These are phyloP conservation scores for Cataglyphis cursor DNA, from an alignment of 2,888 invertebrate genomes.

Conservation along the genomic window DNA sequence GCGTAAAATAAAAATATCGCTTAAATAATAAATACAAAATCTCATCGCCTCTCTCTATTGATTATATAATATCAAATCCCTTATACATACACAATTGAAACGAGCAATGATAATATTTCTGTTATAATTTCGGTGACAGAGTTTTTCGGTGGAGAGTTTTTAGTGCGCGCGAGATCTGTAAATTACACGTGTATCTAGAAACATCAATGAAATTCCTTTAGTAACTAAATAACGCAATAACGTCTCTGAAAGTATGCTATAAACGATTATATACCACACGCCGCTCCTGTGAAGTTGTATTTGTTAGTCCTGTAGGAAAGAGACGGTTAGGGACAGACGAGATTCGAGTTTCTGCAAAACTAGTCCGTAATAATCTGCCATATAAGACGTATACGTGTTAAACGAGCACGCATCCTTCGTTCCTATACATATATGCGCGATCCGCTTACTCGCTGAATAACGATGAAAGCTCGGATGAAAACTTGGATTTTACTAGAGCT, in stretches of 20 bases:
- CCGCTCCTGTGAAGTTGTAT: constrained; percentile 66
- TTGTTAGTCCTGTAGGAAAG: constrained; percentile 60
- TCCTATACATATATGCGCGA: constrained; percentile 72
- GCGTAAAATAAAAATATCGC: constrained; percentile 47
- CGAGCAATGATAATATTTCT: constrained; percentile 47
- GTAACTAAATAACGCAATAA: constrained; percentile 74
- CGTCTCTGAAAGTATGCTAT: constrained; percentile 75
- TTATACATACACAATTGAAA: constrained; percentile 25
- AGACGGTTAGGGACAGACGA: constrained; percentile 52
- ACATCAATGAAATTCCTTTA: constrained; percentile 63
- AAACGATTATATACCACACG: constrained; percentile 64
- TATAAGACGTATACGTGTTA: constrained; percentile 76
- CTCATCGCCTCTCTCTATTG: constrained; percentile 37
- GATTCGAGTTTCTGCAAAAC: constrained; percentile 70
- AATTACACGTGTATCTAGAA: constrained; percentile 71
- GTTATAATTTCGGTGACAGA: constrained; percentile 6
- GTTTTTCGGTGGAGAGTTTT: constrained; percentile 20
- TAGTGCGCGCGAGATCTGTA: constrained; percentile 68
- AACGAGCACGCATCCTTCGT: constrained; percentile 74
- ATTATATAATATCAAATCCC: constrained; percentile 39
- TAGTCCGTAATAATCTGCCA: constrained; percentile 80
- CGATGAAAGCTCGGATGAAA: constrained; percentile 44
- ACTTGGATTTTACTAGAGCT: constrained; percentile 53
- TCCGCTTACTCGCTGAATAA: constrained; percentile 60
- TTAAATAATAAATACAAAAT: constrained; percentile 29